These are phyloP conservation scores for Sycobia sp. DNA, from an alignment of 1,140 invertebrate species.

Conservation along the genomic window DNA sequence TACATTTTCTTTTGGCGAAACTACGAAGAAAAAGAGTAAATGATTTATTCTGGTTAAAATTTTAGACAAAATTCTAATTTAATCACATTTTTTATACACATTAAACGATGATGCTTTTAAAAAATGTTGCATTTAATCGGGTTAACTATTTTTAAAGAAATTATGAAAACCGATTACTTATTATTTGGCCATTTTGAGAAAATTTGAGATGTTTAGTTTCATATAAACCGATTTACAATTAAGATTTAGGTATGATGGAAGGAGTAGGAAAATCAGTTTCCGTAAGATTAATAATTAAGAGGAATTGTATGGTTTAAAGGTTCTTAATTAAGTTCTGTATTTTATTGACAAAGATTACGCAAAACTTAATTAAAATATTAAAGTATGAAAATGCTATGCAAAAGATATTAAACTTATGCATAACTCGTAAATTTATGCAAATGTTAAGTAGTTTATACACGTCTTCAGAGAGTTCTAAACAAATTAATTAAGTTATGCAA, in stretches of 20 bases:
- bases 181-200: slow-evolving; percentile 28
- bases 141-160: slow-evolving; percentile 18
- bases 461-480: slow-evolving; percentile 12
- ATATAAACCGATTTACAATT: slow-evolving; percentile 1
- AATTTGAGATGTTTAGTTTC: slow-evolving; percentile 25
- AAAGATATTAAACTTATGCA: slow-evolving; percentile 23
- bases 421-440: slow-evolving; percentile 26
- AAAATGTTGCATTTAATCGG: slow-evolving; percentile 25
- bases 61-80: slow-evolving; percentile 30
- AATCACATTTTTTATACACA: slow-evolving; percentile 23
- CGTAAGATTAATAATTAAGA: slow-evolving; percentile 21
- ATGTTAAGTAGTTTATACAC: slow-evolving; percentile 27
- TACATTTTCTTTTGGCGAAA: slow-evolving; percentile 17
- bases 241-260: slow-evolving; percentile 14
- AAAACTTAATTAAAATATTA: slow-evolving; percentile 26
- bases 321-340: slow-evolving; percentile 31
- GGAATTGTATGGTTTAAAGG: background rate
- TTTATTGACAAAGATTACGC: slow-evolving; percentile 22
- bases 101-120: slow-evolving; percentile 21
- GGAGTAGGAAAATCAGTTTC: slow-evolving; percentile 32
- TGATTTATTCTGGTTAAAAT: slow-evolving; percentile 20
- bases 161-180: slow-evolving; percentile 21
- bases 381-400: slow-evolving; percentile 15
- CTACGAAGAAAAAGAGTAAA: background rate
- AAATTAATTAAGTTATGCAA: slow-evolving; percentile 29